These are phyloP conservation scores for Pseudorasbora parva DNA, from an alignment of 2,113 vertebrate genomes.

Conservation along the genomic window DNA sequence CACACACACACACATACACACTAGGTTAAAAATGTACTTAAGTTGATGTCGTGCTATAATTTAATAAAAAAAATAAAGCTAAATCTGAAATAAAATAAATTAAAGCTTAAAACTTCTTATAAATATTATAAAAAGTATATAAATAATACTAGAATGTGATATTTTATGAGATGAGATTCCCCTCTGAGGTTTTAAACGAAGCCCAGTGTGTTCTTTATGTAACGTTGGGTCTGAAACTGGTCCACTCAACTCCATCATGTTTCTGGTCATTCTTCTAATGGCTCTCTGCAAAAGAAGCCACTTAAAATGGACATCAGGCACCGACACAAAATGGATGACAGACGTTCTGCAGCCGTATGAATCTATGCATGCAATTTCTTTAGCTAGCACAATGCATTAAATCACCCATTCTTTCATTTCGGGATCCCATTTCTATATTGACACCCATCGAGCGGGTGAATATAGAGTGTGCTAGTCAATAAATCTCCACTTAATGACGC, in stretches of 20 bases:
- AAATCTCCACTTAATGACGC: constrained; percentile 11
- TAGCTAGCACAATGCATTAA: constrained; percentile 21
- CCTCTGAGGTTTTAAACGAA: neutral
- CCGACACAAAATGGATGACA: constrained; percentile 40
- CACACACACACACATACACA: too few species aligned
- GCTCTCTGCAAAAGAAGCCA: constrained; percentile 37
- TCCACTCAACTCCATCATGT: neutral
- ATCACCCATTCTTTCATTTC: constrained; percentile 34
- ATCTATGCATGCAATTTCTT: constrained; percentile 52
- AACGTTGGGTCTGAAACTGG: neutral
- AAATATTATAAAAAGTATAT: neutral
- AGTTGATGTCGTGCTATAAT: neutral
- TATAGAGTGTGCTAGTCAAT: constrained; percentile 12
- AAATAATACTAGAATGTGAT: neutral
- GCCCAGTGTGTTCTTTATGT: neutral
- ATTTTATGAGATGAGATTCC: neutral
- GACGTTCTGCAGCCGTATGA: constrained; percentile 16
- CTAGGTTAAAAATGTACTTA: too few species aligned
- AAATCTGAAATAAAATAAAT: neutral
- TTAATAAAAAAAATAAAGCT: neutral
- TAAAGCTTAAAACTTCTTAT: too few species aligned
- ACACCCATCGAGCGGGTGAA: constrained; percentile 4
- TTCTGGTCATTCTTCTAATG: constrained; percentile 43
- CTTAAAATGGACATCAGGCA: constrained; percentile 35
- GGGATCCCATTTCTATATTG: constrained; percentile 27